Evolutionary conservation across 2,113 vertebrate species (phyloP).

Genomic region (Stercorarius parasiticus): DNA sequence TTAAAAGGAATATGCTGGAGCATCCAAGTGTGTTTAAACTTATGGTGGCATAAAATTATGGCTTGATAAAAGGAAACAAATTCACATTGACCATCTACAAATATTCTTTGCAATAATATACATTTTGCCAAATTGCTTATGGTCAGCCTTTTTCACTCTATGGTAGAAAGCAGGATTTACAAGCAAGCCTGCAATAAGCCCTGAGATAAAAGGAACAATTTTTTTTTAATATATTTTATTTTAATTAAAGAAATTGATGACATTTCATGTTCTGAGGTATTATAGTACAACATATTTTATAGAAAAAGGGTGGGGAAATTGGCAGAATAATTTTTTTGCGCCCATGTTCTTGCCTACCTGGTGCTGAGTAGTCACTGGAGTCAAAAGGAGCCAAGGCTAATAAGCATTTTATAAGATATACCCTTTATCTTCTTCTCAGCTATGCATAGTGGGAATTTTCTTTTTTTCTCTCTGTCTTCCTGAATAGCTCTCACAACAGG

Average conservation of each 20-base stretch:
- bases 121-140: not conserved
- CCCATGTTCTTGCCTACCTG: not conserved
- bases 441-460: not conserved
- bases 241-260: not conserved
- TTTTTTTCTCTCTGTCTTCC: not conserved
- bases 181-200: not conserved
- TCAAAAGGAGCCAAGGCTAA: not conserved
- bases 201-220: not conserved
- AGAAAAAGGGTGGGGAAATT: not conserved
- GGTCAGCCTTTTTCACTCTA: not conserved
- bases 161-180: not conserved
- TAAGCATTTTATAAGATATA: not conserved
- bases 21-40: not conserved
- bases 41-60: not conserved
- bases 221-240: not conserved
- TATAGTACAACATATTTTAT: not conserved
- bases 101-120: not conserved
- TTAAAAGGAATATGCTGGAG: not conserved
- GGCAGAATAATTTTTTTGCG: not conserved
- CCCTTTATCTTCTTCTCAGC: not conserved
- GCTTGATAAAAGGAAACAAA: not conserved
- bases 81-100: not conserved
- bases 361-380: slow-evolving; percentile 4
- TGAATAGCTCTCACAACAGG: not conserved
- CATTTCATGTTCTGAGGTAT: not conserved